Base-by-base conservation (phyloP, 1,140 invertebrate genomes). In the Aphaenogaster ashmeadi region DNA sequence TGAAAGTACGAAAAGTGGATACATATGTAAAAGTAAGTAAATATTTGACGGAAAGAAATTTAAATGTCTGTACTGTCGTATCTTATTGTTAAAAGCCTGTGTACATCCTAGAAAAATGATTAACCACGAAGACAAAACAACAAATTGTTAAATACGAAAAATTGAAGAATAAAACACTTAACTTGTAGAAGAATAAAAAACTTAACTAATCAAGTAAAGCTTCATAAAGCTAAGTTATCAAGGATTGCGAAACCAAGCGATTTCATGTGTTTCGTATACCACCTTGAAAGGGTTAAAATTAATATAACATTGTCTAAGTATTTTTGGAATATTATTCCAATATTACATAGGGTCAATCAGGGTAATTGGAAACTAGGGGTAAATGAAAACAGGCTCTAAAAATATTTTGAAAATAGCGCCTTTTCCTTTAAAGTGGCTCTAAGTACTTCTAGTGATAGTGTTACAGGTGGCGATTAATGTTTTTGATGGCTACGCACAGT, bases 31-130 rank as follows among this genome's bases (percentile, higher is more conserved):
- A 67, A 21, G 6, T 41, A 67, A 41, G 47, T 47, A 44, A 75
- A 74, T 74, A 13, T 50, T 74, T 69, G 11, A 27, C 9, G 36
- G 64, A 52, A 69, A 27, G n/a, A 69, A 21, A 54, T 38, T 38
- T 15, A 54, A 54, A 81, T 81, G 18, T 80, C n/a, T 58, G 3
- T n/a, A 74, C 33, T 33, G 36, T 58, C 54, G 7, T 18, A n/a
- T 33, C 64, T 44, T 44, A 41, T 44, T 62, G 62, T 56, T 75
- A 36, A 58, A 56, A 27, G 4, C 6, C 6, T 47, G 38, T 47
- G 38, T 38, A 36, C 36, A 15, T 47, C 18, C 8, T 64, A 44
- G 11, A 74, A 33, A 78, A 47, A 66, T 77, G 18, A 47, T 50
- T 79, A 47, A 79, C 15, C 33, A 5, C 4, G 6, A 64, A 41